Percentiles rank a stretch among this genome's conserved stretches.
Evolutionary conservation across 2,888 invertebrate species (phyloP).

Genomic region (Cerceris rybyensis): DNA sequence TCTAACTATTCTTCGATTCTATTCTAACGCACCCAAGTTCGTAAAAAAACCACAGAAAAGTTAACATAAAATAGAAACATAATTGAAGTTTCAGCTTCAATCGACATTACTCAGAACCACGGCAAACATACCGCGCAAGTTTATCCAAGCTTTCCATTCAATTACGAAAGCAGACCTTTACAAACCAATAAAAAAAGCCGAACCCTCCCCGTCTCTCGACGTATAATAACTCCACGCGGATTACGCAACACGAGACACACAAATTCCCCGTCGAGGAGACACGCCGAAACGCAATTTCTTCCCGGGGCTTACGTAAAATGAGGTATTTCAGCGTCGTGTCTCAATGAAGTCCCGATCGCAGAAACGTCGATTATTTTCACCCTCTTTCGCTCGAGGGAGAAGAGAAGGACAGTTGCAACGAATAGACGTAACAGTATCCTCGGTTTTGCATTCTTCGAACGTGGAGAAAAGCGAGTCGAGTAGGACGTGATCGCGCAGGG

Average conservation of each 20-base stretch:
- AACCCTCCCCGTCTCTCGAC: no score
- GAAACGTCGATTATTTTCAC: conserved; percentile 48
- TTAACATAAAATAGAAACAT: no score
- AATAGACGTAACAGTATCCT: conserved; percentile 44
- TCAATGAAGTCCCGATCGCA: conserved; percentile 43
- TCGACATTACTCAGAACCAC: no score
- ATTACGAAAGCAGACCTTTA: no score
- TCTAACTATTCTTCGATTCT: no score
- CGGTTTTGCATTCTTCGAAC: conserved; percentile 27
- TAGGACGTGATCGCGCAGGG: conserved; percentile 14
- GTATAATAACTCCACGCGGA: not conserved
- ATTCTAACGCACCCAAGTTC: no score
- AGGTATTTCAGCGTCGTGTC: not conserved
- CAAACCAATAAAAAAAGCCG: not conserved
- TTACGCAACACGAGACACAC: not conserved
- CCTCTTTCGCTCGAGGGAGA: conserved; percentile 19
- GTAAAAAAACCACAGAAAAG: no score
- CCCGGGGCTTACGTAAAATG: not conserved
- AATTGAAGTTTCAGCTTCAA: no score
- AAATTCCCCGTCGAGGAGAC: not conserved
- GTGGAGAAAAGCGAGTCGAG: not conserved
- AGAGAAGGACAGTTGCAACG: not conserved
- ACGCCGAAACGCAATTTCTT: conserved; percentile 32
- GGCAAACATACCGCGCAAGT: no score
- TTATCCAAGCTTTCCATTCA: no score